Base-by-base conservation (phyloP, 2,113 vertebrate genomes). In the Anser brachyrhynchus region DNA sequence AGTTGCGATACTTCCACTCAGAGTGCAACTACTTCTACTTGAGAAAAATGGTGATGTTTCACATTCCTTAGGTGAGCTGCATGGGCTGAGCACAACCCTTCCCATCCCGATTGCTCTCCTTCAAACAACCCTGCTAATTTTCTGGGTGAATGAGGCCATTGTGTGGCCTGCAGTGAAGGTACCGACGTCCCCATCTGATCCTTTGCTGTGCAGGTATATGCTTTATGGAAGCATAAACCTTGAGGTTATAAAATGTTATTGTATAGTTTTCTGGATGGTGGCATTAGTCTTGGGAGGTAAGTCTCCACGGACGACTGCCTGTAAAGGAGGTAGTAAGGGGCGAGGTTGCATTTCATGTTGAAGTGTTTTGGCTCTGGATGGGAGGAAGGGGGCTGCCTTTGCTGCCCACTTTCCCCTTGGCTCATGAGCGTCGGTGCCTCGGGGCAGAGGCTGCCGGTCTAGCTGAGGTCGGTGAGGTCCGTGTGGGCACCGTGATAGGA, bases 291-390 rank as follows among this genome's bases (percentile, higher is more conserved):
- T 41, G 23, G 37, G 57, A 71, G 61, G 13, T 41, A 33, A 73
- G 25, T 13, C 22, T 44, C 41, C 4, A 0, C 31, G 33, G 35
- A 5, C 57, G 55, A 7, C 26, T 66, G 51, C 21, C 11, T 51
- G 0, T 2, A 1, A 16, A 58, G 55, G 2, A 11, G 21, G 23
- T 3, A 23, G 14, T 33, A 6, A 46, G 69, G 17, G 26, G 51
- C 0, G 1, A 64, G 33, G 35, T 59, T 62, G 18, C 6, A 0
- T 43, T 58, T 79, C 13, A 6, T 19, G 67, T 12, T 4, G 84
- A 52, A 71, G 51, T 72, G 44, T 39, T 2, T 2, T 57, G 71
- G n/a, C 46, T 13, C 11, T 72, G 35, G n/a, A 7, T 41, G 35
- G 76, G 37, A 72, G 33, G 10, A 28, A 21, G 11, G 28, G 35